These are phyloP conservation scores for Elmis aenea DNA, from an alignment of 2,888 invertebrate species.

Conservation along the genomic window DNA sequence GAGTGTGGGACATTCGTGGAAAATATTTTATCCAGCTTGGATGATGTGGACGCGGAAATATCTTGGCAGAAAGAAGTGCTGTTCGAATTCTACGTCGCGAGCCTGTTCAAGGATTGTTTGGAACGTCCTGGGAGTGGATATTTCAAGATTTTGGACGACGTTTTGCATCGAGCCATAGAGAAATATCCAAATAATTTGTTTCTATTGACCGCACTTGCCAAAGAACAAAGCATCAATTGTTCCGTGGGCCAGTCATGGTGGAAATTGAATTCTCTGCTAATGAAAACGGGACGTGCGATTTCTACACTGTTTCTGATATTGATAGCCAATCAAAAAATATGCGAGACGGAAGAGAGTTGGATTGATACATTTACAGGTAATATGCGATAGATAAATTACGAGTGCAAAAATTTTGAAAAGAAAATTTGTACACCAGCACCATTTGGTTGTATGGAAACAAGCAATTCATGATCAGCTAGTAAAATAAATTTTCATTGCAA, in stretches of 20 bases:
- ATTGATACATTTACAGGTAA: slow-evolving; percentile 41
- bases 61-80: slow-evolving; percentile 43
- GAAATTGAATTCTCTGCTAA: slow-evolving; percentile 48
- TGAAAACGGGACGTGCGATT: slow-evolving; percentile 46
- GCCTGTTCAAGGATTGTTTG: slow-evolving; percentile 39
- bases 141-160: slow-evolving; percentile 44
- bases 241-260: slow-evolving; percentile 50
- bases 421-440: too few relatives aligned
- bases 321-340: slow-evolving; percentile 40
- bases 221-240: slow-evolving; percentile 42
- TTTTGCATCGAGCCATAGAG: slow-evolving; percentile 42
- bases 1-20: slow-evolving; percentile 41
- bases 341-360: slow-evolving; percentile 33
- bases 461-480: too few relatives aligned
- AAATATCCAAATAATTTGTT: slow-evolving; percentile 57
- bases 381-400: too few relatives aligned
- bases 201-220: slow-evolving; percentile 50
- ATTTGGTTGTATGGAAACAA: too few relatives aligned
- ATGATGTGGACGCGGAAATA: slow-evolving; percentile 21
- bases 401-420: too few relatives aligned
- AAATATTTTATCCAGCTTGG: slow-evolving; percentile 32
- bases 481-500: too few relatives aligned
- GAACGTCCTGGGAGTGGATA: slow-evolving; percentile 39
- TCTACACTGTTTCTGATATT: slow-evolving; percentile 48
- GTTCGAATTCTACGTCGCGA: slow-evolving; percentile 44